These are phyloP conservation scores for Artibeus jamaicensis DNA, from an alignment of 2,797 vertebrate genomes.

Conservation along the genomic window DNA sequence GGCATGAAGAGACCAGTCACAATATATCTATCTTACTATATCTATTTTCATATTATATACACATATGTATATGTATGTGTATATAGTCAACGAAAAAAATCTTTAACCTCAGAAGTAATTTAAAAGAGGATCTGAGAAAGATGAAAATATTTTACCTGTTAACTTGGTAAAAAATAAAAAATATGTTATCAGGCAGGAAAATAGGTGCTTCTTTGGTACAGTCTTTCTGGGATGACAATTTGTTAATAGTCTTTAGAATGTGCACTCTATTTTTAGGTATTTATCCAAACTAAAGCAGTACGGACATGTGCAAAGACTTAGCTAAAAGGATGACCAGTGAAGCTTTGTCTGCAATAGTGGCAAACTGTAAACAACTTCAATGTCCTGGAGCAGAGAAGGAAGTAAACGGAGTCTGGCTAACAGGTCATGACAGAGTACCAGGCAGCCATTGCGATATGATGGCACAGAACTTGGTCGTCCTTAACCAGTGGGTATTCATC, in stretches of 20 bases:
- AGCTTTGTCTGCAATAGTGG: neutral
- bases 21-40: neutral
- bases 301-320: slow-evolving; percentile 3
- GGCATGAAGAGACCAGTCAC: neutral
- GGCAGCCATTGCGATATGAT: neutral
- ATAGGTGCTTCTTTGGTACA: neutral
- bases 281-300: slow-evolving; percentile 24
- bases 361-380: neutral
- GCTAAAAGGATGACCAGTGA: neutral
- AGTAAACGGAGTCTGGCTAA: neutral
- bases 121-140: neutral
- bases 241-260: neutral
- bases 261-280: slow-evolving; percentile 6
- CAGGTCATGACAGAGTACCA: neutral
- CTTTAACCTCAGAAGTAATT: slow-evolving; percentile 30
- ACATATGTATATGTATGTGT: too few relatives aligned
- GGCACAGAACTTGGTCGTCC: neutral
- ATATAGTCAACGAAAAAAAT: neutral
- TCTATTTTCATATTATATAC: neutral
- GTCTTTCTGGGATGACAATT: neutral
- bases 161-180: slow-evolving; percentile 18
- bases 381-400: neutral
- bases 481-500: neutral
- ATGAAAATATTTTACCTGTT: slow-evolving; percentile 18
- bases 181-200: neutral